phyloP scores from a whole-genome alignment of 2,113 vertebrate species.

The Cairina moschata region DNA sequence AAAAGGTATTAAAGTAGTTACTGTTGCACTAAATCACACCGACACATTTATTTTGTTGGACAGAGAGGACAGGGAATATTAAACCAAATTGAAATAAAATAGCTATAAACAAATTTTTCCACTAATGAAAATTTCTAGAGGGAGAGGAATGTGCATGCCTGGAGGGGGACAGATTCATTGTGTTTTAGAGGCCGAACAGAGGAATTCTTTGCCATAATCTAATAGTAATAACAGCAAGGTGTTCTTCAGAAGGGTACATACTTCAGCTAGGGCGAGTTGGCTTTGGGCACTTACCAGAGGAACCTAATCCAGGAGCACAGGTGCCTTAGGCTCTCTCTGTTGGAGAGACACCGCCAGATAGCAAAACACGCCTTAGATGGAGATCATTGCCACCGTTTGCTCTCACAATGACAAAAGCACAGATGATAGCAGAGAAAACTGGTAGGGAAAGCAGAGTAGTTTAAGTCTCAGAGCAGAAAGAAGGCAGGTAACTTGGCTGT shows the following conservation, averaged over 20 bases:
- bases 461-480: not conserved
- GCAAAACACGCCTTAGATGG: rapidly evolving
- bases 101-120: not conserved
- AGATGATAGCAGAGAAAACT: not conserved
- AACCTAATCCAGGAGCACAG: not conserved
- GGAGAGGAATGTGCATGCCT: not conserved
- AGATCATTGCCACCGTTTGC: not conserved
- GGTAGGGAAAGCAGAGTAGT: not conserved
- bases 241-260: not conserved
- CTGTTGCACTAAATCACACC: not conserved
- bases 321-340: not conserved
- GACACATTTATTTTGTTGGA: not conserved
- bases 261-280: not conserved
- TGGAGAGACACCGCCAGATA: not conserved
- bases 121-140: not conserved
- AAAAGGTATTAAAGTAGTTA: not conserved
- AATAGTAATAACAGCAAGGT: not conserved
- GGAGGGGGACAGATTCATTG: not conserved
- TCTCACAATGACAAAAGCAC: not conserved
- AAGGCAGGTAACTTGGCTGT: not conserved
- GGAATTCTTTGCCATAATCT: not conserved
- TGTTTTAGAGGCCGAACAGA: not conserved
- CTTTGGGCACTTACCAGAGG: not conserved
- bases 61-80: not conserved
- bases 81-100: not conserved